Percentiles rank a stretch among this genome's conserved stretches.
These are phyloP conservation scores for Falco biarmicus DNA, from an alignment of 2,797 vertebrate species.

Conservation along the genomic window DNA sequence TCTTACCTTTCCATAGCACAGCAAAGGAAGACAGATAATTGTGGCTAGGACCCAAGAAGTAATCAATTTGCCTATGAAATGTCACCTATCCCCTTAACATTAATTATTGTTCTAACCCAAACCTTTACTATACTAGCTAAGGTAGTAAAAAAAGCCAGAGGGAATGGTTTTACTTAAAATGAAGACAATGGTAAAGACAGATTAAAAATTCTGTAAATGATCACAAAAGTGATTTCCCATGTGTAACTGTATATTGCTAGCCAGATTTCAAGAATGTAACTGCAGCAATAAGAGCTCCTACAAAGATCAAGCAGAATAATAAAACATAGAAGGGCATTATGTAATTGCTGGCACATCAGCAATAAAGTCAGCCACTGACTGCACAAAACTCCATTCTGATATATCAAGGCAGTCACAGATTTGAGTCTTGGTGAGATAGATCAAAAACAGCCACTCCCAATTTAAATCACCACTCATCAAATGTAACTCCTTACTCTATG, in stretches of 20 bases:
- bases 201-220: not conserved
- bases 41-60: not conserved
- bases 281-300: slow-evolving; percentile 18
- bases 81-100: not conserved
- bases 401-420: not conserved
- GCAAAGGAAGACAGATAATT: not conserved
- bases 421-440: not conserved
- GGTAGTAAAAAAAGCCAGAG: not conserved
- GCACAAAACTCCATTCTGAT: not conserved
- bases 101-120: not conserved
- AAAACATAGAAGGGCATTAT: slow-evolving; percentile 31
- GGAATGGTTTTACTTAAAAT: not conserved
- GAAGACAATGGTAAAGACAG: not conserved
- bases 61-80: not conserved
- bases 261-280: not conserved
- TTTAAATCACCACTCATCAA: not conserved
- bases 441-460: not conserved
- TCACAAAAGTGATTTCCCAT: not conserved
- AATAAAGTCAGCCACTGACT: not conserved
- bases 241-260: not conserved
- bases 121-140: not conserved
- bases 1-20: not conserved
- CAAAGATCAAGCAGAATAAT: slow-evolving; percentile 23
- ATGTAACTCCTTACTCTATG: not conserved
- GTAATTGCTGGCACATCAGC: not conserved